phyloP scores from a whole-genome alignment of 2,888 invertebrate species.

The Pseudoips prasinana region DNA sequence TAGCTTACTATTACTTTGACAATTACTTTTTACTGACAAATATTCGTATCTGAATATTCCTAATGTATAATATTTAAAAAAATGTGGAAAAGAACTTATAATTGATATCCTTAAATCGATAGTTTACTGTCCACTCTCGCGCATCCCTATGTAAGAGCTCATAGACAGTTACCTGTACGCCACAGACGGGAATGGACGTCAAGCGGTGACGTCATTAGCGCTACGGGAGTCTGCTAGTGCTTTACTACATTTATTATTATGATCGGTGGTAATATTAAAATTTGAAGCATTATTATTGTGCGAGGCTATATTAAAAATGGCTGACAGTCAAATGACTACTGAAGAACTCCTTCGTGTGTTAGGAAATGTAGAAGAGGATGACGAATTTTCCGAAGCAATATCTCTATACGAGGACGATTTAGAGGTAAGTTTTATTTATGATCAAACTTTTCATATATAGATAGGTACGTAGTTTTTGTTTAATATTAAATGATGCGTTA shows the following conservation, averaged over 20 bases:
- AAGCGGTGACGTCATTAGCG: conserved; percentile 14
- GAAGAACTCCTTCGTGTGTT: conserved; percentile 15
- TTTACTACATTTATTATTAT: conserved; percentile 16
- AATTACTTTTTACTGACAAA: conserved; percentile 4
- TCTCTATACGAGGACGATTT: conserved; percentile 11
- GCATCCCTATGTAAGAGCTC: conserved; percentile 7
- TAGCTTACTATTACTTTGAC: conserved; percentile 4
- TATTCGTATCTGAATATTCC: conserved; percentile 4
- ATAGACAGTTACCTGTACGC: conserved; percentile 10
- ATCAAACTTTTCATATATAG: conserved; percentile 7
- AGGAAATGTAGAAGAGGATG: conserved; percentile 11
- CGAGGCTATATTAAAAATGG: conserved; percentile 12
- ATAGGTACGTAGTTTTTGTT: conserved; percentile 9
- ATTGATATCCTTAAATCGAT: conserved; percentile 9
- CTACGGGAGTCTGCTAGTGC: conserved; percentile 14
- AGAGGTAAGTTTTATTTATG: conserved; percentile 11
- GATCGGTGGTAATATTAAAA: conserved; percentile 14
- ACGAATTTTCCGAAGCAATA: conserved; percentile 8
- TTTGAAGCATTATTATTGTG: conserved; percentile 13
- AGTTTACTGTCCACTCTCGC: conserved; percentile 10
- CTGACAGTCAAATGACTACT: conserved; percentile 13
- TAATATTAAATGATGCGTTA: conserved; percentile 13
- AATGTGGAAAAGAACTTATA: conserved; percentile 5
- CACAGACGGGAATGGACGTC: conserved; percentile 11
- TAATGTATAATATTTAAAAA: conserved; percentile 5